phyloP scores from a whole-genome alignment of 2,888 invertebrate genomes.

The Dryomyza anilis region DNA sequence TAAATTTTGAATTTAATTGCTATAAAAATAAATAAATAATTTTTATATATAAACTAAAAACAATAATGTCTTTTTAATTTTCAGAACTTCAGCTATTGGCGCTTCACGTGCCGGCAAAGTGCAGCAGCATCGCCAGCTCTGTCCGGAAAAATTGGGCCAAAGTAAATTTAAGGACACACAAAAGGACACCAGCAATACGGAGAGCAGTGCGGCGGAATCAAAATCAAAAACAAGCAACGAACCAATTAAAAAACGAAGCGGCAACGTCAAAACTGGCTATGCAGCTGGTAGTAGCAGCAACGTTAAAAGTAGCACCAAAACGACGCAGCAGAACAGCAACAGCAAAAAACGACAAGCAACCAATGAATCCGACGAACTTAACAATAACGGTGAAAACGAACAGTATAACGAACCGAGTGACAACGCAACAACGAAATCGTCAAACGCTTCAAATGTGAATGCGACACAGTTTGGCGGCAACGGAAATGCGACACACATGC shows the following conservation, averaged over 20 bases:
- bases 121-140: constrained; percentile 59
- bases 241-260: constrained; percentile 18
- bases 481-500: constrained; percentile 58
- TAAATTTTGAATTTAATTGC: no score
- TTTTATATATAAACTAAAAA: neutral
- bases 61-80: neutral
- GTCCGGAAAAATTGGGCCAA: constrained; percentile 57
- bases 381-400: constrained; percentile 11
- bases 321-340: neutral
- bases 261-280: neutral
- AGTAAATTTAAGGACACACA: constrained; percentile 45
- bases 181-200: constrained; percentile 38
- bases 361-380: constrained; percentile 11
- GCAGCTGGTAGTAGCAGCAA: neutral
- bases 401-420: neutral
- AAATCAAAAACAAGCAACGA: constrained; percentile 21
- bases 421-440: constrained; percentile 22
- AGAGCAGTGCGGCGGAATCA: constrained; percentile 22
- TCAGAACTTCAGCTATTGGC: constrained; percentile 56
- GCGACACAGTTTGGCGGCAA: constrained; percentile 17
- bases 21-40: no score
- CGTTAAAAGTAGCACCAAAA: neutral
- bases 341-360: constrained; percentile 12
- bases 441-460: constrained; percentile 19
- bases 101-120: constrained; percentile 57